phyloP scores from a whole-genome alignment of 2,888 invertebrate genomes.

The Tricholauxania praeusta region DNA sequence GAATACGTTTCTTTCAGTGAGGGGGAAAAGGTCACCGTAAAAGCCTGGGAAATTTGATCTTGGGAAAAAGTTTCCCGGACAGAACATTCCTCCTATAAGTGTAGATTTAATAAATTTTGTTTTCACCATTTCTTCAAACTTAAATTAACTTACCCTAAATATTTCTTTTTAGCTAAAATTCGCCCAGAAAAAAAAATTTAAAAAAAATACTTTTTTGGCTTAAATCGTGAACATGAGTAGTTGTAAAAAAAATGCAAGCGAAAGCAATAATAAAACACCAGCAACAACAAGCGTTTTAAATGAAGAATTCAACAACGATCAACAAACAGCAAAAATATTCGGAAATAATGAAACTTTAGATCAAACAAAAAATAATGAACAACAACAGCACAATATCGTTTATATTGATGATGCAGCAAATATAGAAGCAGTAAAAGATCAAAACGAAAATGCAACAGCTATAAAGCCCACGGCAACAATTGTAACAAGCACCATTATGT shows the following conservation, averaged over 20 bases:
- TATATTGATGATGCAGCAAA: neutral
- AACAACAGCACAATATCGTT: slow-evolving; percentile 2
- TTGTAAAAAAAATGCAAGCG: slow-evolving; percentile 52
- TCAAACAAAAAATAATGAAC: slow-evolving; percentile 21
- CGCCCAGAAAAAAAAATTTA: no score
- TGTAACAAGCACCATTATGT: slow-evolving; percentile 37
- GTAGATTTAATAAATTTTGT: no score
- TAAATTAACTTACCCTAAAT: no score
- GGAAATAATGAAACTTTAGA: slow-evolving; percentile 14
- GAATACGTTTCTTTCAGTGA: no score
- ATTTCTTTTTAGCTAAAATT: no score
- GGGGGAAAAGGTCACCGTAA: no score
- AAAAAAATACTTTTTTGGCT: no score
- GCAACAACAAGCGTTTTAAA: slow-evolving; percentile 40
- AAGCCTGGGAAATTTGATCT: no score
- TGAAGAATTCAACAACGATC: slow-evolving; percentile 50
- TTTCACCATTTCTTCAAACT: no score
- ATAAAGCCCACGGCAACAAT: slow-evolving; percentile 41
- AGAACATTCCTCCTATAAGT: no score
- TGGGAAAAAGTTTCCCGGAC: no score
- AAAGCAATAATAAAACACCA: slow-evolving; percentile 44
- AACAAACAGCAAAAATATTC: slow-evolving; percentile 38
- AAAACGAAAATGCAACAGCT: slow-evolving; percentile 48
- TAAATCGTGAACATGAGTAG: slow-evolving; percentile 49
- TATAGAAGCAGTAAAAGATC: slow-evolving; percentile 38